Conservation (phyloP, 2,888 invertebrate species). For the Nematopogon swammerdamellus region DNA sequence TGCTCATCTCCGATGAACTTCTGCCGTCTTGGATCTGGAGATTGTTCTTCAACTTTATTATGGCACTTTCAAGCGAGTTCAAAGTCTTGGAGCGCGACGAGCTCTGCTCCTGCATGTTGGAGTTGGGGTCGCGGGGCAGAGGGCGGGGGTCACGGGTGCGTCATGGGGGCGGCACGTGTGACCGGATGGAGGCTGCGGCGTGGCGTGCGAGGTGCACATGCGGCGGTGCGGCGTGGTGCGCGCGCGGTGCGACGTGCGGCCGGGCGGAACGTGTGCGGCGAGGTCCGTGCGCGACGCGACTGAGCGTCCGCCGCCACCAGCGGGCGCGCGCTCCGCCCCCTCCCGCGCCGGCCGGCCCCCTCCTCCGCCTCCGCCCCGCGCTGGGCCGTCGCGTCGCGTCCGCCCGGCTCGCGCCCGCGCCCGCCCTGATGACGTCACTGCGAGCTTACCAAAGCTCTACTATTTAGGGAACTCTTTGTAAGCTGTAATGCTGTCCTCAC, state of each 20-base stretch:
- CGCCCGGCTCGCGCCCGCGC: no score
- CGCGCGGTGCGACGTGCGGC: slow-evolving; percentile 14
- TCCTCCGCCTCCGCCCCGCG: slow-evolving; percentile 41
- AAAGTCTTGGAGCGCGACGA: slow-evolving; percentile 42
- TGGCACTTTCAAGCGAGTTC: slow-evolving; percentile 51
- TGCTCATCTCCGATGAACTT: slow-evolving; percentile 35
- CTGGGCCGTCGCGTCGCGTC: no score
- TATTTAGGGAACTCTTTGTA: slow-evolving; percentile 54
- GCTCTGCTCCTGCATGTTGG: slow-evolving; percentile 51
- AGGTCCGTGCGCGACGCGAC: slow-evolving; percentile 47
- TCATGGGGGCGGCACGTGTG: slow-evolving; percentile 29
- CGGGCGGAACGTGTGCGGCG: slow-evolving; percentile 41
- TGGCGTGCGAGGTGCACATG: slow-evolving; percentile 17
- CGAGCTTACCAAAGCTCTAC: neutral
- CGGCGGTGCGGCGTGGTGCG: slow-evolving; percentile 1
- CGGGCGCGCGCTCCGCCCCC: slow-evolving; percentile 47
- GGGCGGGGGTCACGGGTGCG: slow-evolving; percentile 15
- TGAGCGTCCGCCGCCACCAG: slow-evolving; percentile 40
- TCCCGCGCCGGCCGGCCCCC: slow-evolving; percentile 31
- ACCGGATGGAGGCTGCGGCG: slow-evolving; percentile 22
- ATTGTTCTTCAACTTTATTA: slow-evolving; percentile 51
- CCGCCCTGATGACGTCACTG: slow-evolving; percentile 20
- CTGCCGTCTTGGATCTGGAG: slow-evolving; percentile 50
- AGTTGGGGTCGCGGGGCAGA: slow-evolving; percentile 9
- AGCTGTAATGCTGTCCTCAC: slow-evolving; percentile 55